Percentiles rank a stretch among this genome's conserved stretches.
Evolutionary conservation across 2,888 invertebrate genomes (phyloP).

Genomic region (Zygaena filipendulae): DNA sequence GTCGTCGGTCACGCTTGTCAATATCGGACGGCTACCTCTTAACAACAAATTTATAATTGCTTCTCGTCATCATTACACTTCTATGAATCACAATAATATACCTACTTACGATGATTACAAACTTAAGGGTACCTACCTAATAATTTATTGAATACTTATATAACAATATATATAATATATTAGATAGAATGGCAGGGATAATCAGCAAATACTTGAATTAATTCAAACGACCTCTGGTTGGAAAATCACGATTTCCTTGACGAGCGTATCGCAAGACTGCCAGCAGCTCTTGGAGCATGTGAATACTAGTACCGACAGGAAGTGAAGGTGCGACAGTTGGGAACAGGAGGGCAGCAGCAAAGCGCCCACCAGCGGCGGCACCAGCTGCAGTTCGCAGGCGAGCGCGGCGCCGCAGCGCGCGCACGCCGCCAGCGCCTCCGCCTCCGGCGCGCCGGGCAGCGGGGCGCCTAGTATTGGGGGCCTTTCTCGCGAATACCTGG

Average conservation of each 20-base stretch:
- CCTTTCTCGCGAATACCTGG: constrained; percentile 80
- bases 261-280: constrained; percentile 74
- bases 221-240: constrained; percentile 74
- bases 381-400: constrained; percentile 84
- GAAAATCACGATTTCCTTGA: constrained; percentile 78
- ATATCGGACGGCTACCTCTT: too few relatives aligned
- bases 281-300: constrained; percentile 89
- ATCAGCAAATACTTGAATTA: constrained; percentile 1
- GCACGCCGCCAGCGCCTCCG: constrained; percentile 59
- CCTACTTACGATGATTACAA: background rate
- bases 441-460: constrained; percentile 40
- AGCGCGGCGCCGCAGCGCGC: constrained; percentile 76
- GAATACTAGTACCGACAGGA: constrained; percentile 86
- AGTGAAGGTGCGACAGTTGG: constrained; percentile 74
- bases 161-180: background rate
- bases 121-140: too few relatives aligned
- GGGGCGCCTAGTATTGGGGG: constrained; percentile 78
- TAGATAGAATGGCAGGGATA: background rate
- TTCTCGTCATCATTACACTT: too few relatives aligned
- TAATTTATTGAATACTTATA: too few relatives aligned
- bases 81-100: too few relatives aligned
- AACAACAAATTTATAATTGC: too few relatives aligned
- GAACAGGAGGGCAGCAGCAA: constrained; percentile 67
- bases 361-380: constrained; percentile 82
- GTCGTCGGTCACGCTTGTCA: too few relatives aligned